Base-by-base conservation (phyloP, 1,140 invertebrate genomes). In the Hesperophylax magnus region DNA sequence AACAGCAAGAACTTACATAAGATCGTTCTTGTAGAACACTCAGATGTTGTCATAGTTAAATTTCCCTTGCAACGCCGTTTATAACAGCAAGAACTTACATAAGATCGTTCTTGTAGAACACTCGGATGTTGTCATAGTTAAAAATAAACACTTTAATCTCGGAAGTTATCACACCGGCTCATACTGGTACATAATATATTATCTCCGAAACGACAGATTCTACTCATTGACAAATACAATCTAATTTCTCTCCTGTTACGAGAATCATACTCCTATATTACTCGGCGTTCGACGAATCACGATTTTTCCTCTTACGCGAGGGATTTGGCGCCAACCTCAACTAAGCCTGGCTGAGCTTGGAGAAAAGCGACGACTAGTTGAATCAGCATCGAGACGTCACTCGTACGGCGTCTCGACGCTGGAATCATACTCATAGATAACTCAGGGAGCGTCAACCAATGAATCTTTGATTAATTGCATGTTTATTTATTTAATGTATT, bases 381-480 rank as follows among this genome's bases (percentile, higher is more conserved):
- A 53, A 72, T 72, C 69, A 54, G 69, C 69, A 52, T 72, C 69
- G 69, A 5, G 47, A 72, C 69, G 69, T 72, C 69, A 72, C 27
- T 31, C 8, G n/a, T 52, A 9, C 69, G 17, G 27, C 69, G 20
- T 67, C 22, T 14, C 69, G 69, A 22, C 9, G 69, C 69, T 69
- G 24, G 69, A 72, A 47, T 54, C 52, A 53, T 72, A 72, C 69
- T 54, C 52, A 53, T 72, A 72, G 47, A 72, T 53, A 52, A 53
- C 7, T 3, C 69, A 72, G 69, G 27, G 69, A 17, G 17, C 47
- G 39, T 11, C 39, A 47, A 47, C 39, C 39, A 47, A 47, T 47
- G 1, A 47, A 34, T 34, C 34, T 34, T 3, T 34, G 34, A 34
- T 34, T 34, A 34, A 7, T 34, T 34, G 27, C 2, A 27, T 5